Base-by-base conservation (phyloP, 2,888 invertebrate species). In the Drosophila greeni region DNA sequence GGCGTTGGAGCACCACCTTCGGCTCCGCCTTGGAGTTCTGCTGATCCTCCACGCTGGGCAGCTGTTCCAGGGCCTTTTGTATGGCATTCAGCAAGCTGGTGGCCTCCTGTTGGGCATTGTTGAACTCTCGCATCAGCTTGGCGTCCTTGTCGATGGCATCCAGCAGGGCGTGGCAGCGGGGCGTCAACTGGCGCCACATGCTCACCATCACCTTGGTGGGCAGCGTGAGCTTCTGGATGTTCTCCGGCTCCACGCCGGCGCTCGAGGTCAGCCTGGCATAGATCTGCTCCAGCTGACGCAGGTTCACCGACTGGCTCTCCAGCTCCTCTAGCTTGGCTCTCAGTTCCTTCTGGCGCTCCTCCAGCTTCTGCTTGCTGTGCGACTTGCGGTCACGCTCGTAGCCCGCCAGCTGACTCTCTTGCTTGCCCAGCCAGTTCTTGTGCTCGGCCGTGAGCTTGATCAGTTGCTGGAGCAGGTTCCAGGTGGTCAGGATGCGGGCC, bases 71-170 rank as follows among this genome's bases (percentile, higher is more conserved):
- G 36, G 92, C 90, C 0, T 93, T 93, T 76, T 95, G 94, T 0
- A 94, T 91, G 75, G 92, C 92, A 0, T 93, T 93, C 23, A 95
- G 87, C 3, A 92, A 92, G 12, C 94, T 91, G 8, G 95, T 91
- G 0, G 94, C 93, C 31, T 91, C 91, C 5, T 93, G 92, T 64
- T 95, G 95, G 14, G 93, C 93, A 3, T 92, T 91, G 14, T 92
- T 91, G 79, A 95, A 94, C 75, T 93, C 93, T 2, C 92, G 90
- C 75, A 92, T 93, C 1, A 91, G 89, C 66, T 92, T 91, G 42
- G 91, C 89, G 58, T 92, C 92, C 59, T 89, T 90, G 72, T 91
- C 90, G 2, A 93, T 87, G 0, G 90, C 90, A 2, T 92, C 91
- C 11, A 91, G 80, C 1, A 94, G 90, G 0, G 91, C 90, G 58